Evolutionary conservation across 1,140 invertebrate species (phyloP), one percentile per base, ranked within the genome.

Genomic region (Pantala flavescens): DNA sequence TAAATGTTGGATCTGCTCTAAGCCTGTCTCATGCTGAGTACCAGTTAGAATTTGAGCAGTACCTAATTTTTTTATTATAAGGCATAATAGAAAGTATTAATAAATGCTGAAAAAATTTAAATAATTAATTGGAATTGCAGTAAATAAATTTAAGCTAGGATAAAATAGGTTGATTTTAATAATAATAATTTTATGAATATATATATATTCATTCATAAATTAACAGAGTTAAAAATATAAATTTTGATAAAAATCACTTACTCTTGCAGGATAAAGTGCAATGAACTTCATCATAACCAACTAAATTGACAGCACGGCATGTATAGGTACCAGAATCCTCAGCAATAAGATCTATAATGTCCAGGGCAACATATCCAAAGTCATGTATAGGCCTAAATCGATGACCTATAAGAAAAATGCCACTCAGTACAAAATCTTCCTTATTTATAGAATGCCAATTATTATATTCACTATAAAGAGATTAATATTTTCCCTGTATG

Each of bases 321-420:
- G 95, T 97, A 81, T 99, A 99, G 16, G 93, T 88, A 43, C 94
- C 97, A 16, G 91, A 91, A 84, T 98, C 96, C 86, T 98, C 96
- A 71, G 94, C 91, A 81, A 97, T 94, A 76, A 95, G 82, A 79
- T 94, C 93, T 75, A 96, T 89, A 76, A 97, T 95, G 80, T 97
- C 94, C 73, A 97, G 84, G 24, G 94, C 94, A 24, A 97, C 94
- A 80, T 97, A 97, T 16, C 95, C 96, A 82, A 98, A 98, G 80
- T 98, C 96, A 81, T 97, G 94, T 80, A 97, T 96, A 75, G 94
- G 95, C 78, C 94, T 88, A 85, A 97, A 97, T 77, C 96, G 88
- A 81, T 95, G 93, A 75, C 93, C 92, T 87, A 71, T 19, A 78
- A 78, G 80, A 80, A 76, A 74, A 77, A 72, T 2, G 28, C 28